phyloP scores from a whole-genome alignment of 2,113 vertebrate species.

The Motacilla alba region DNA sequence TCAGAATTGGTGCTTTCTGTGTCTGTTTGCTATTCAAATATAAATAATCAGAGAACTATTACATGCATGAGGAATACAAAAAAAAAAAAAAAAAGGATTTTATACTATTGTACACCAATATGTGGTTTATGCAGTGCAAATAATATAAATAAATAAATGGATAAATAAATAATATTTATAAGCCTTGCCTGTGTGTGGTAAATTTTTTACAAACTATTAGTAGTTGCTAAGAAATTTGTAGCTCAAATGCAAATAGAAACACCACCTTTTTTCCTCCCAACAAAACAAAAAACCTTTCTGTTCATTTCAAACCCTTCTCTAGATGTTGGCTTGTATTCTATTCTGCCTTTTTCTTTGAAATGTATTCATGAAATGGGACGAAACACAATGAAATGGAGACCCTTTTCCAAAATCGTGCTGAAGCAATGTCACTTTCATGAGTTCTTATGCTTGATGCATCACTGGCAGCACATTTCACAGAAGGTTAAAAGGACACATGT shows the following conservation, averaged over 20 bases:
- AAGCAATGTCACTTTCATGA: background rate
- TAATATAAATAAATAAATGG: background rate
- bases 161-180: background rate
- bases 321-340: background rate
- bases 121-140: background rate
- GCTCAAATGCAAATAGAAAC: background rate
- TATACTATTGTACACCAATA: background rate
- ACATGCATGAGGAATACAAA: background rate
- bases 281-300: background rate
- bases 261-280: background rate
- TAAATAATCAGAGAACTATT: slow-evolving; percentile 9
- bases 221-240: background rate
- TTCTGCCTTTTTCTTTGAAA: background rate
- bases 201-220: background rate
- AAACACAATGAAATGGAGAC: background rate
- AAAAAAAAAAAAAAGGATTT: background rate
- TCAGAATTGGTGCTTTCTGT: background rate
- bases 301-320: background rate
- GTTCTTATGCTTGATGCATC: background rate
- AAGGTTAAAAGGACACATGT: background rate
- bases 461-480: background rate
- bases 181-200: background rate
- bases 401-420: background rate
- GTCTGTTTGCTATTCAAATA: background rate
- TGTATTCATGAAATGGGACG: background rate